Evolutionary conservation across 92 coral and sea anemone species (phyloP).

Genomic region (Heliopora coerulea): DNA sequence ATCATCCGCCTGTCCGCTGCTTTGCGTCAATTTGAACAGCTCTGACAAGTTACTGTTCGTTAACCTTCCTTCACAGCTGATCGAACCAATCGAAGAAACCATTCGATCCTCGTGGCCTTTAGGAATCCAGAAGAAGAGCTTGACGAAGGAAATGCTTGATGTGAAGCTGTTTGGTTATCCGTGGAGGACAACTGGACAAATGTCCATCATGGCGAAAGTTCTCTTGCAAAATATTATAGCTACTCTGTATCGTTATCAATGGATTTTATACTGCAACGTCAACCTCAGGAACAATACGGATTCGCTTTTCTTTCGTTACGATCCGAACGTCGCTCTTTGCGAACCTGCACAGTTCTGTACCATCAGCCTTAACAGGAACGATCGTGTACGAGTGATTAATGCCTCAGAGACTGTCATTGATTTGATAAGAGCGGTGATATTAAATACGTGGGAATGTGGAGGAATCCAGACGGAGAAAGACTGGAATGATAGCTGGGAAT

Average conservation of each 20-base stretch:
- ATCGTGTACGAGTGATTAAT: slow-evolving; percentile 53
- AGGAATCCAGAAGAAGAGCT: slow-evolving; percentile 52
- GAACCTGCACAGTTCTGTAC: slow-evolving; percentile 40
- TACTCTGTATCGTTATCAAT: slow-evolving; percentile 15
- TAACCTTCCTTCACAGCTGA: slow-evolving; percentile 54
- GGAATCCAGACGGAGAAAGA: slow-evolving; percentile 45
- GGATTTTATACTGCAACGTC: slow-evolving; percentile 12
- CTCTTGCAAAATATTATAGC: slow-evolving; percentile 45
- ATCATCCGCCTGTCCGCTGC: slow-evolving; percentile 39
- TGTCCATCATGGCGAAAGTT: slow-evolving; percentile 47
- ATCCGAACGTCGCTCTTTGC: slow-evolving; percentile 43
- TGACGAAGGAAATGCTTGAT: slow-evolving; percentile 28
- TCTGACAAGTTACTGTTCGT: slow-evolving; percentile 62
- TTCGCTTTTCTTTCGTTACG: slow-evolving; percentile 63
- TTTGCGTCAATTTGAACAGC: slow-evolving; percentile 56
- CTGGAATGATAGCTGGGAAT: slow-evolving; percentile 51
- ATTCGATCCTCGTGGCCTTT: slow-evolving; percentile 49
- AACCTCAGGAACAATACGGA: slow-evolving; percentile 38
- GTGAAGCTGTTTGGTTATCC: slow-evolving; percentile 63
- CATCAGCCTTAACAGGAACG: slow-evolving; percentile 50
- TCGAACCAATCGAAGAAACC: slow-evolving; percentile 44
- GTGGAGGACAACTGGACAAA: slow-evolving; percentile 52
- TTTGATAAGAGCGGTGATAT: slow-evolving; percentile 47
- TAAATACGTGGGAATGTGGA: slow-evolving; percentile 49
- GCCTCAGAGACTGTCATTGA: slow-evolving; percentile 45